phyloP scores from a whole-genome alignment of 2,888 invertebrate genomes.

The Eilema sororculum region DNA sequence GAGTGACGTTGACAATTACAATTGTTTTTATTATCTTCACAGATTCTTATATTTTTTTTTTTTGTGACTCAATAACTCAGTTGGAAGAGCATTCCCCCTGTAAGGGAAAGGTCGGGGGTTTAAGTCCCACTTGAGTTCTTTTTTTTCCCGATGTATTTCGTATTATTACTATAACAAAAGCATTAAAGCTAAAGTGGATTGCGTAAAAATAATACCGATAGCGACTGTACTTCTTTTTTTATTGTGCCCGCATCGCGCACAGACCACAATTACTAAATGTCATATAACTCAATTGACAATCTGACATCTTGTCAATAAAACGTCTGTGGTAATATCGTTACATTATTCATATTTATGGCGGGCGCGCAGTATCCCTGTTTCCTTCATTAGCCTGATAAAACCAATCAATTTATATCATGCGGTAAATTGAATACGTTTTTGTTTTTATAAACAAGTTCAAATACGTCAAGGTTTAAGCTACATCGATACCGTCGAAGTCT shows the following conservation, averaged over 20 bases:
- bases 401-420: slow-evolving; percentile 36
- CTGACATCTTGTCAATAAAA: slow-evolving; percentile 40
- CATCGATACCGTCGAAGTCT: background rate
- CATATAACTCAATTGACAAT: slow-evolving; percentile 48
- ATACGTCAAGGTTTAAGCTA: background rate
- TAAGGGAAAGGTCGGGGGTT: too few relatives aligned
- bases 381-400: slow-evolving; percentile 23
- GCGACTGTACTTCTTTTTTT: slow-evolving; percentile 6
- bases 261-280: slow-evolving; percentile 38
- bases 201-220: too few relatives aligned
- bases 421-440: slow-evolving; percentile 9
- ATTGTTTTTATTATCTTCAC: too few relatives aligned
- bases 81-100: too few relatives aligned
- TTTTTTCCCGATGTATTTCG: too few relatives aligned
- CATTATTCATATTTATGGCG: slow-evolving; percentile 36
- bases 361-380: slow-evolving; percentile 22
- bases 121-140: too few relatives aligned
- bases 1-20: too few relatives aligned
- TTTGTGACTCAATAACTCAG: too few relatives aligned
- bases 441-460: background rate
- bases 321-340: slow-evolving; percentile 30
- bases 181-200: too few relatives aligned
- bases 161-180: too few relatives aligned
- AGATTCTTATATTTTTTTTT: too few relatives aligned
- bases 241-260: slow-evolving; percentile 39